These are phyloP conservation scores for Notoglanidium macrostoma DNA, from an alignment of 2,797 vertebrate species.

Conservation along the genomic window DNA sequence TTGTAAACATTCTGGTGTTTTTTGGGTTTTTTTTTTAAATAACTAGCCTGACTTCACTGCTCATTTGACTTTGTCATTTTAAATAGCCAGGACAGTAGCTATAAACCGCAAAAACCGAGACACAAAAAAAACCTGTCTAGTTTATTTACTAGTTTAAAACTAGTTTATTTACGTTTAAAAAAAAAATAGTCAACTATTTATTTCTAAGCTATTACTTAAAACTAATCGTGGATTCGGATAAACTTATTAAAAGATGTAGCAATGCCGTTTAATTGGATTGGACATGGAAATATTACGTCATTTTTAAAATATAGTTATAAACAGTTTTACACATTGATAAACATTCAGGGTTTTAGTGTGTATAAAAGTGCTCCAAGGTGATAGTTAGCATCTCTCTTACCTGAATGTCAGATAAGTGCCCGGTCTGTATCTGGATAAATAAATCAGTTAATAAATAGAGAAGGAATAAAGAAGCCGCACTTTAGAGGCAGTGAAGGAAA, in stretches of 20 bases:
- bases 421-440: background rate
- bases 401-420: background rate
- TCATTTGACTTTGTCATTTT: background rate
- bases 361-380: background rate
- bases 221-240: background rate
- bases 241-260: background rate
- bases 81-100: background rate
- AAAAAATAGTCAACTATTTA: background rate
- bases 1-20: background rate
- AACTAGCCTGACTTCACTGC: background rate
- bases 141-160: background rate
- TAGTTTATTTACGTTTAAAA: background rate
- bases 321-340: background rate
- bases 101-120: background rate
- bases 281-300: background rate
- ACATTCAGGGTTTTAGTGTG: background rate
- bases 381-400: slow-evolving; percentile 14
- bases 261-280: too few relatives aligned
- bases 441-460: background rate
- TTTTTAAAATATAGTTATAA: background rate
- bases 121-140: background rate
- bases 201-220: background rate
- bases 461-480: background rate
- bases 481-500: background rate
- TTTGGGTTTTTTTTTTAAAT: background rate